Evolutionary conservation across 2,113 vertebrate species (phyloP).

Genomic region (Chloroceryle aenea): DNA sequence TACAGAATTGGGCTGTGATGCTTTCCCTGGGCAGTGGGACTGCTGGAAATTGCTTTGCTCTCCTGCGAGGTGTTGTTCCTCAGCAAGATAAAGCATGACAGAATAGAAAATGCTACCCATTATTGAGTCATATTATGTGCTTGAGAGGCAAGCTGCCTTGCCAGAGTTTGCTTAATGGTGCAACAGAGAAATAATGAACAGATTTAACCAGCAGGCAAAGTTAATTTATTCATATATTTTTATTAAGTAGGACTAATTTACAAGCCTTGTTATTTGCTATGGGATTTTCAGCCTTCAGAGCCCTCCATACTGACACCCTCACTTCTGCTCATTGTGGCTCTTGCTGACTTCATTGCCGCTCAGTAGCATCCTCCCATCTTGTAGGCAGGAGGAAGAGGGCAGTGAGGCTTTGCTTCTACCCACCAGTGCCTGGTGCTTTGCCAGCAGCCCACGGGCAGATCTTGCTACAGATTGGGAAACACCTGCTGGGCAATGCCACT

Average conservation of each 20-base stretch:
- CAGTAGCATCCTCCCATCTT: background rate
- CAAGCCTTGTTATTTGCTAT: background rate
- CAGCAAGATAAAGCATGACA: background rate
- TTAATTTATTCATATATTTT: background rate
- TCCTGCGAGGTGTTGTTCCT: background rate
- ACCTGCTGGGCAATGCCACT: background rate
- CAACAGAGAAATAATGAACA: background rate
- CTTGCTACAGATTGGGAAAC: rapidly evolving
- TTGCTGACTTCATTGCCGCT: rapidly evolving
- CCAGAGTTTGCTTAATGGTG: background rate
- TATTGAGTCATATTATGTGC: background rate
- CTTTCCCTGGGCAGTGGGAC: background rate
- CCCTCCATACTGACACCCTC: background rate
- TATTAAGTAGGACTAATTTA: background rate
- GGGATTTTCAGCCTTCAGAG: background rate
- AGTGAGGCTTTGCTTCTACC: background rate
- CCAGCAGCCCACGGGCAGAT: background rate
- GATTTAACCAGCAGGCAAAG: background rate
- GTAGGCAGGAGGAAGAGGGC: background rate
- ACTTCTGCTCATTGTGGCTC: rapidly evolving
- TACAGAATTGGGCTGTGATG: background rate
- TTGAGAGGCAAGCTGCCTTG: background rate
- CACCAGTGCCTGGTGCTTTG: rapidly evolving
- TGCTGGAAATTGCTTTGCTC: background rate
- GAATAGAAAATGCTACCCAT: background rate